These are phyloP conservation scores for Diprion similis DNA, from an alignment of 1,140 invertebrate genomes.

Conservation along the genomic window DNA sequence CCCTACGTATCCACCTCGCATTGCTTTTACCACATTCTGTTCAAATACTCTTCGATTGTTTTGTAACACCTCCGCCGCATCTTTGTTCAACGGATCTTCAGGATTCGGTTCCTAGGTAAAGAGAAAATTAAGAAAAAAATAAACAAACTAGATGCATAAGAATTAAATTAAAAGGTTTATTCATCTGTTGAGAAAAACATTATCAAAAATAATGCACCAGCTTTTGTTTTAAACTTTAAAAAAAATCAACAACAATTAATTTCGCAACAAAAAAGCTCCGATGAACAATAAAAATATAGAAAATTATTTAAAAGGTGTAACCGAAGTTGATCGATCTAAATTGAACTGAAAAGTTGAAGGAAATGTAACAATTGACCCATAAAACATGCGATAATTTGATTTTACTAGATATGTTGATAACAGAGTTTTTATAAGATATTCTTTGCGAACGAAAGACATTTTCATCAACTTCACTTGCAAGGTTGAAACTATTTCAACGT, in stretches of 20 bases:
- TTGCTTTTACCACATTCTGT: constrained; percentile 94
- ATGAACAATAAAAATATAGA: too few species aligned
- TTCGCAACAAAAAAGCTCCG: too few species aligned
- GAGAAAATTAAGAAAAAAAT: not conserved
- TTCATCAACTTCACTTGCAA: too few species aligned
- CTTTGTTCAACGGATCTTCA: constrained; percentile 98
- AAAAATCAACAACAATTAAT: too few species aligned
- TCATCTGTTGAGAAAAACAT: constrained; percentile 20
- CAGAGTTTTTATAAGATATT: too few species aligned
- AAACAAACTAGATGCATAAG: constrained; percentile 3
- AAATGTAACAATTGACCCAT: not conserved
- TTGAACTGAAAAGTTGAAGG: not conserved
- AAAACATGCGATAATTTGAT: too few species aligned
- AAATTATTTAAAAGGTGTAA: too few species aligned
- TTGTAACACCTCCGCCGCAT: constrained; percentile 97
- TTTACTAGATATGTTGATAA: too few species aligned
- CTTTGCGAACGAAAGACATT: too few species aligned
- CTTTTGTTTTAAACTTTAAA: too few species aligned
- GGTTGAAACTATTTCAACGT: too few species aligned
- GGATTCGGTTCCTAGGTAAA: constrained; percentile 91
- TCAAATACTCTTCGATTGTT: constrained; percentile 94
- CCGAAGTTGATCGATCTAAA: not conserved
- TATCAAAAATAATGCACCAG: too few species aligned
- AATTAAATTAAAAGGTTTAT: not conserved
- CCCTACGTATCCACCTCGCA: constrained; percentile 94